Conservation (phyloP, 2,797 vertebrate species). For the Pseudopleuronectes americanus region DNA sequence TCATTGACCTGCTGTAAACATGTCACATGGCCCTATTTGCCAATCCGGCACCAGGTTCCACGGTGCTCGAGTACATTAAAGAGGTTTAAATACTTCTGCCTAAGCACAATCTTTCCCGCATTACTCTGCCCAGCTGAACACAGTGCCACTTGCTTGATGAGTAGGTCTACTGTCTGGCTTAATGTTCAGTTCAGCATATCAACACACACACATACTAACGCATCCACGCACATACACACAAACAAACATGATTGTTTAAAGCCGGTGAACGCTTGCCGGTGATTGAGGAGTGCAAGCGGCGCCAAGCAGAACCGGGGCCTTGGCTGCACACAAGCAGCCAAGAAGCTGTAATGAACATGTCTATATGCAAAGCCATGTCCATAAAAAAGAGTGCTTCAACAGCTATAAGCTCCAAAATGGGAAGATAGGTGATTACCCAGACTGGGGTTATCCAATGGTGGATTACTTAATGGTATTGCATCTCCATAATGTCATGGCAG, state of each 20-base stretch:
- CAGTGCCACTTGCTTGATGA: constrained; percentile 52
- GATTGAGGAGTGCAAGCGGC: constrained; percentile 40
- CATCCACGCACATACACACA: constrained; percentile 47
- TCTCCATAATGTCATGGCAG: constrained; percentile 54
- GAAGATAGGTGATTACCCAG: constrained; percentile 66
- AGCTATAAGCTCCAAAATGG: constrained; percentile 65
- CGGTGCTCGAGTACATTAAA: constrained; percentile 46
- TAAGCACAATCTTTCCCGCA: constrained; percentile 43
- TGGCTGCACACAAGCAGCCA: constrained; percentile 9
- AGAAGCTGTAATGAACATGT: constrained; percentile 67
- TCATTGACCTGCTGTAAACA: constrained; percentile 24
- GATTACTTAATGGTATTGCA: constrained; percentile 67
- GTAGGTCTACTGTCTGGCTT: constrained; percentile 47
- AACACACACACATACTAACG: constrained; percentile 63
- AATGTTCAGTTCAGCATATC: constrained; percentile 63
- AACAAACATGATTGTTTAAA: constrained; percentile 73
- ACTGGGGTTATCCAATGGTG: constrained; percentile 62
- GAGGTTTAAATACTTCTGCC: constrained; percentile 60
- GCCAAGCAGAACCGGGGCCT: constrained; percentile 33
- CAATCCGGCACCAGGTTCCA: background rate
- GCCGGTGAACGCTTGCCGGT: constrained; percentile 36
- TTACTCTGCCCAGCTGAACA: constrained; percentile 57
- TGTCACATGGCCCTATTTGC: too few species aligned
- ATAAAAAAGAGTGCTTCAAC: constrained; percentile 69
- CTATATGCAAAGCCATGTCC: constrained; percentile 68